These are phyloP conservation scores for Peromyscus leucopus DNA, from an alignment of 2,113 vertebrate species.

Conservation along the genomic window DNA sequence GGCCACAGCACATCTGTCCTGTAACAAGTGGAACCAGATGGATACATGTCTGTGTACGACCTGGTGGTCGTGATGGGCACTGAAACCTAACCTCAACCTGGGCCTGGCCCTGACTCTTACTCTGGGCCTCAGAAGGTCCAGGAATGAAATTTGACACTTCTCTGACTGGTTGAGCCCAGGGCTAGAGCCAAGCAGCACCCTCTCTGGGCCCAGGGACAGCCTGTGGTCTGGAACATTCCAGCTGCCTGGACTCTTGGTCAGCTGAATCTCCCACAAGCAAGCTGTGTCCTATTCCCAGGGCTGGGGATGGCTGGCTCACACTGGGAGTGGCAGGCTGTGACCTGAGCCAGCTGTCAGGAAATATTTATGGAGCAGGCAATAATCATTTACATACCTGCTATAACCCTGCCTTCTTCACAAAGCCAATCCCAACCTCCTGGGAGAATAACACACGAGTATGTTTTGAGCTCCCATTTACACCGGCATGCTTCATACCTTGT, in stretches of 20 bases:
- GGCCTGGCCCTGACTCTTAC: not conserved
- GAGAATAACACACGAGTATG: not conserved
- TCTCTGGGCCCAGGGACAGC: not conserved
- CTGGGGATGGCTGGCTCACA: not conserved
- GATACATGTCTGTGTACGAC: not conserved
- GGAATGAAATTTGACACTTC: not conserved
- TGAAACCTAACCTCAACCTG: not conserved
- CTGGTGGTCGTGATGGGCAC: accelerated
- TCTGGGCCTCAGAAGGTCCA: not conserved
- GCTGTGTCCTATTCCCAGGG: not conserved
- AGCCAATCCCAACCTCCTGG: not conserved
- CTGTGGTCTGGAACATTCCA: not conserved
- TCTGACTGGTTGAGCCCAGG: not conserved
- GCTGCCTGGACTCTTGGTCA: not conserved
- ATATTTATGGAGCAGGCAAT: not conserved
- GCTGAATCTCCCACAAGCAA: not conserved
- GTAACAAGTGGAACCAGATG: not conserved
- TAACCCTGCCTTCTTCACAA: not conserved
- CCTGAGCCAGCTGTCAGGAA: constrained; percentile 7
- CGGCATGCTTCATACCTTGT: not conserved
- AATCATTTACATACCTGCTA: not conserved
- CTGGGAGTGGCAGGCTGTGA: not conserved
- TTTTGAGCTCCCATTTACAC: not conserved
- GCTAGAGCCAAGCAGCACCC: not conserved
- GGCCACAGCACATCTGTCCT: not conserved